These are phyloP conservation scores for Pyrgus malvae DNA, from an alignment of 2,888 invertebrate genomes.

Conservation along the genomic window DNA sequence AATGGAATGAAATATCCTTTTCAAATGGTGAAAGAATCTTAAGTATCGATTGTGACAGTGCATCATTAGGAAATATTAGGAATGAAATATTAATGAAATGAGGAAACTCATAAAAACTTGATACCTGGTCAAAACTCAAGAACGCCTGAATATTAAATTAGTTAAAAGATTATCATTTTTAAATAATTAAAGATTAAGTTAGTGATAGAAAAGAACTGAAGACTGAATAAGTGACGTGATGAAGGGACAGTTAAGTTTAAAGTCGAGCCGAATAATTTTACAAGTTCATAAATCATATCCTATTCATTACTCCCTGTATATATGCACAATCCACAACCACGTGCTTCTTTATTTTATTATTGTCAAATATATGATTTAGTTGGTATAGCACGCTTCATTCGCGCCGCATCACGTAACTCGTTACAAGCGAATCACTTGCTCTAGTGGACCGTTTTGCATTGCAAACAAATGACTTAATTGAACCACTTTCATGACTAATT, in stretches of 20 bases:
- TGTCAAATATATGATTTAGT: neutral
- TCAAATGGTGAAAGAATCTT: neutral
- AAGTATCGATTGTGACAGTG: neutral
- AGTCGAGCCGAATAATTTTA: too few relatives aligned
- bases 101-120: neutral
- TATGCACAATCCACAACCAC: too few relatives aligned
- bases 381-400: neutral
- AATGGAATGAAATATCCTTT: slow-evolving; percentile 11
- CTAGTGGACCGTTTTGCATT: slow-evolving; percentile 31
- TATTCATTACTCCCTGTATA: too few relatives aligned
- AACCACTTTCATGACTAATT: slow-evolving; percentile 31
- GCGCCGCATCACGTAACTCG: neutral
- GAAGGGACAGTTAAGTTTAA: too few relatives aligned
- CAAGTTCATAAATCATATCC: too few relatives aligned
- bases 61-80: neutral
- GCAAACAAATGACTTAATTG: slow-evolving; percentile 34
- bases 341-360: neutral
- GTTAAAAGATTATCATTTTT: too few relatives aligned
- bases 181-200: too few relatives aligned
- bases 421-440: slow-evolving; percentile 14
- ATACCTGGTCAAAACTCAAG: neutral
- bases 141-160: too few relatives aligned
- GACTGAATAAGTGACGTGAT: too few relatives aligned
- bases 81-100: neutral
- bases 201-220: too few relatives aligned